Conservation (phyloP, 2,888 invertebrate genomes). For the Apocheima hispidaria region DNA sequence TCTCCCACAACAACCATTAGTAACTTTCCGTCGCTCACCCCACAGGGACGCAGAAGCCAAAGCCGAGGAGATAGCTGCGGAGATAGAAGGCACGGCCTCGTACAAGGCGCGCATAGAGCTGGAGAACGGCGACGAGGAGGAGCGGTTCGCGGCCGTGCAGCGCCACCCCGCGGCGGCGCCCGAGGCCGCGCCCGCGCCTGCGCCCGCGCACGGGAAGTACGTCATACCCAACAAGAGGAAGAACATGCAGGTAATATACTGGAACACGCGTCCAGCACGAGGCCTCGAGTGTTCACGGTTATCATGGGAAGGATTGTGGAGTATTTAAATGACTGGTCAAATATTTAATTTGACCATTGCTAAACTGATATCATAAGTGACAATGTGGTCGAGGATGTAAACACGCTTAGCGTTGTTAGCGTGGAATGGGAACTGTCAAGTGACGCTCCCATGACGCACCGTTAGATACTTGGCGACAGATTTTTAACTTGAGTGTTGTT, state of each 20-base stretch:
- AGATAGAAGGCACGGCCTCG: conserved; percentile 95
- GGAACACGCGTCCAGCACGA: too few species aligned
- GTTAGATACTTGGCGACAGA: too few species aligned
- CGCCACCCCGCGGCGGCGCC: conserved; percentile 82
- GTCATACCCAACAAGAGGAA: conserved; percentile 93
- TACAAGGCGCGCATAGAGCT: conserved; percentile 93
- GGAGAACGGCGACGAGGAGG: conserved; percentile 97
- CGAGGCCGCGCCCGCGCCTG: conserved; percentile 56
- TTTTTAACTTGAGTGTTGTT: too few species aligned
- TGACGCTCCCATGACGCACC: too few species aligned
- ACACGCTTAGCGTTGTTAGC: too few species aligned
- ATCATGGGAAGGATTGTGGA: too few species aligned
- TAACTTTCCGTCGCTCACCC: background rate
- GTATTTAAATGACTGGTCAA: too few species aligned
- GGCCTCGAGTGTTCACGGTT: too few species aligned
- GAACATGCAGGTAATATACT: conserved; percentile 76
- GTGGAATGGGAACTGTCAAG: too few species aligned
- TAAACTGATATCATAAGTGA: too few species aligned
- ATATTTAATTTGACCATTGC: too few species aligned
- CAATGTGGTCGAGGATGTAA: too few species aligned
- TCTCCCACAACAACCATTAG: background rate
- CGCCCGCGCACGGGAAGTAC: conserved; percentile 88
- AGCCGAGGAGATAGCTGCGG: conserved; percentile 95
- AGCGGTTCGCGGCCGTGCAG: conserved; percentile 94
- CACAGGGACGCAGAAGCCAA: conserved; percentile 91